phyloP scores from a whole-genome alignment of 2,113 vertebrate genomes.

The Glaucidium brasilianum region DNA sequence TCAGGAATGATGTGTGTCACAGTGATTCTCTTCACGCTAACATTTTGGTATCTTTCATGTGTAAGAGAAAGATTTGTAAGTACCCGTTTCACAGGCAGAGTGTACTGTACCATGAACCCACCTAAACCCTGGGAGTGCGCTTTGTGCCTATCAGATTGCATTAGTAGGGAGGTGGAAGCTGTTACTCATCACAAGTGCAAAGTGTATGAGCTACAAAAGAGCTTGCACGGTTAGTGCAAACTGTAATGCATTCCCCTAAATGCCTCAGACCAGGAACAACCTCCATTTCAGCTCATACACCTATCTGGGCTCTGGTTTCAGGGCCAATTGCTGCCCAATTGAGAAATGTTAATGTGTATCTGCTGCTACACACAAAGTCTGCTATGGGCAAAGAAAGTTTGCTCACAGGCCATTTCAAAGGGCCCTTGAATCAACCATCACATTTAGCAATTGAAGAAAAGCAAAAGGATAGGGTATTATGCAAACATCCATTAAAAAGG shows the following conservation, averaged over 20 bases:
- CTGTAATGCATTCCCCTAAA: neutral
- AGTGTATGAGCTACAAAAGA: neutral
- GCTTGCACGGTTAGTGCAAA: neutral
- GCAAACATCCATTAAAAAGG: neutral
- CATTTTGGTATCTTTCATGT: neutral
- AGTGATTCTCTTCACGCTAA: neutral
- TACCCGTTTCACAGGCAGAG: neutral
- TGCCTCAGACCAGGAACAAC: neutral
- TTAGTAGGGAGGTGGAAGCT: neutral
- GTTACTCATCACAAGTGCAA: neutral
- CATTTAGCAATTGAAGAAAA: neutral
- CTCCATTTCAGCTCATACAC: neutral
- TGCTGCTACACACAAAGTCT: neutral
- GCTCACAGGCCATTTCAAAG: neutral
- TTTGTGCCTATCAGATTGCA: neutral
- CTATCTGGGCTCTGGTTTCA: neutral
- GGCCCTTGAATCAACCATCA: neutral
- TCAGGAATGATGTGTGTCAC: accelerated
- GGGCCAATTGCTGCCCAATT: neutral
- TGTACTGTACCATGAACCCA: neutral
- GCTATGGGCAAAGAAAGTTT: neutral
- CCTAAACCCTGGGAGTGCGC: neutral
- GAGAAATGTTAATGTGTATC: neutral
- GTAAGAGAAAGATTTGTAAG: neutral
- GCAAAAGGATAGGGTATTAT: neutral